phyloP scores from a whole-genome alignment of 2,888 invertebrate genomes.

The Aphodius granarius region DNA sequence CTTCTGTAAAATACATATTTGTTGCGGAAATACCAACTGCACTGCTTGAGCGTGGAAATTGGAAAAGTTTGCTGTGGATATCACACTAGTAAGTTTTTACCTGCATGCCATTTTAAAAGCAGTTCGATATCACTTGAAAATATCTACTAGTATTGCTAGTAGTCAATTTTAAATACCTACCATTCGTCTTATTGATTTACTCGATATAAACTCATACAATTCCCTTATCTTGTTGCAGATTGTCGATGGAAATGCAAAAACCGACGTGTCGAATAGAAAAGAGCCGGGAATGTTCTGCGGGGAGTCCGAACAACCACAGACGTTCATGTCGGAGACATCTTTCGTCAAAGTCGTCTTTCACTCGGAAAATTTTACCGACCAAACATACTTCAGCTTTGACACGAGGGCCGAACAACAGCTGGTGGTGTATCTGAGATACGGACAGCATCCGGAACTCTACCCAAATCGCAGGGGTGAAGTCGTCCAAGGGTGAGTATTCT shows the following conservation, averaged over 20 bases:
- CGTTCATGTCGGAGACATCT: slow-evolving; percentile 92
- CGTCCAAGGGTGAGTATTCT: slow-evolving; percentile 78
- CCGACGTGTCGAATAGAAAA: slow-evolving; percentile 83
- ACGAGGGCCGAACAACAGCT: slow-evolving; percentile 88
- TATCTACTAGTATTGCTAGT: too few species aligned
- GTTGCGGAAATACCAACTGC: too few species aligned
- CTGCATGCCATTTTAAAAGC: too few species aligned
- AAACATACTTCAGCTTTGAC: slow-evolving; percentile 85
- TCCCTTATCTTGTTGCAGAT: slow-evolving; percentile 61
- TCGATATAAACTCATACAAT: not conserved
- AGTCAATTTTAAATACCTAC: too few species aligned
- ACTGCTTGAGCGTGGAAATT: too few species aligned
- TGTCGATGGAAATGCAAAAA: slow-evolving; percentile 88
- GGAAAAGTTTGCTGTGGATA: too few species aligned
- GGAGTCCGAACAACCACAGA: slow-evolving; percentile 91
- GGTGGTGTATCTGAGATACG: slow-evolving; percentile 86
- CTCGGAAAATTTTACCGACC: slow-evolving; percentile 91
- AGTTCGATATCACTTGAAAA: too few species aligned
- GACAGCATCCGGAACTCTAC: slow-evolving; percentile 92
- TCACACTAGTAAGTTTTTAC: too few species aligned
- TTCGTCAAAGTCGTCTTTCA: slow-evolving; percentile 90
- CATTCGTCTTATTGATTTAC: too few species aligned
- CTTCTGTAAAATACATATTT: too few species aligned
- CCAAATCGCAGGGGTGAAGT: slow-evolving; percentile 88
- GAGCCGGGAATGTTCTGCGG: slow-evolving; percentile 92